phyloP scores from a whole-genome alignment of 2,888 invertebrate species.

The Eledone cirrhosa region DNA sequence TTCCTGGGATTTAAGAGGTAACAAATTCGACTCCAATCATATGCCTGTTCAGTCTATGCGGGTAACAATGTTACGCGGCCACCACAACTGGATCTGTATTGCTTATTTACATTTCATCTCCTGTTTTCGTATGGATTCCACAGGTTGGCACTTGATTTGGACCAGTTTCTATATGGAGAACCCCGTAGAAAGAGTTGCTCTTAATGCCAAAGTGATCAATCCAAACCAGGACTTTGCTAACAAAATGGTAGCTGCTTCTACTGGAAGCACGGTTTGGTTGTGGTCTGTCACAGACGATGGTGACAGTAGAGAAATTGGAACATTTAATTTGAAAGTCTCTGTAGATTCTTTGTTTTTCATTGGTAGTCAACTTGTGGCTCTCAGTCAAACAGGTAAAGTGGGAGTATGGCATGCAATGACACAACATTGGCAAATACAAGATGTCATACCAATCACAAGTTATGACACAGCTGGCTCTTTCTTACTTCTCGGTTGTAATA shows the following conservation, averaged over 20 bases:
- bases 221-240: slow-evolving; percentile 68
- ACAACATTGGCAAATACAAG: slow-evolving; percentile 94
- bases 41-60: slow-evolving; percentile 49
- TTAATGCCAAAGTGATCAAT: slow-evolving; percentile 74
- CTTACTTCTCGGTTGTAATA: slow-evolving; percentile 91
- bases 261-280: slow-evolving; percentile 78
- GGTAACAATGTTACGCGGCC: slow-evolving; percentile 72
- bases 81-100: slow-evolving; percentile 97
- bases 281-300: slow-evolving; percentile 85
- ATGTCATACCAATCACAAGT: slow-evolving; percentile 92
- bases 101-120: slow-evolving; percentile 96
- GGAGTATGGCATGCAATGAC: slow-evolving; percentile 99
- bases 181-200: slow-evolving; percentile 89
- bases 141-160: slow-evolving; percentile 95
- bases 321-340: slow-evolving; percentile 85
- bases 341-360: slow-evolving; percentile 97
- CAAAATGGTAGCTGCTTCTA: slow-evolving; percentile 86
- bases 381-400: slow-evolving; percentile 90
- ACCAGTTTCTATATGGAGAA: slow-evolving; percentile 91
- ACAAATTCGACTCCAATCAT: background rate
- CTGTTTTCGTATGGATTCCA: slow-evolving; percentile 93
- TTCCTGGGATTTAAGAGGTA: slow-evolving; percentile 24
- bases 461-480: slow-evolving; percentile 98
- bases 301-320: slow-evolving; percentile 79
- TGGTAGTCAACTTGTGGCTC: slow-evolving; percentile 95